Evolutionary conservation across 2,888 invertebrate species (phyloP).

Genomic region (Apotomis turbidana): DNA sequence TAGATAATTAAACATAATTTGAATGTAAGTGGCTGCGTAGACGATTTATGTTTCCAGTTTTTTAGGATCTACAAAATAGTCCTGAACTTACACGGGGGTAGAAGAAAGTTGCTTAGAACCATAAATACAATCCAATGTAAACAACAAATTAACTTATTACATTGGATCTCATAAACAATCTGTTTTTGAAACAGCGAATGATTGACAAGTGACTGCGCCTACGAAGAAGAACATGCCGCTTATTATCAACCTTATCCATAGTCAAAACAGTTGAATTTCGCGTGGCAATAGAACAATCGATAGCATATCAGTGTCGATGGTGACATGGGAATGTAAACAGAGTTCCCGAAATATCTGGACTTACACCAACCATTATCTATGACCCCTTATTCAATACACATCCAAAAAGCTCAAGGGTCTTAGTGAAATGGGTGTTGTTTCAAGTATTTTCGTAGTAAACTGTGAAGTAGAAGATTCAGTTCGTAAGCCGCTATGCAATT

Average conservation of each 20-base stretch:
- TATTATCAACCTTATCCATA: slow-evolving; percentile 24
- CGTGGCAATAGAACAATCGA: slow-evolving; percentile 20
- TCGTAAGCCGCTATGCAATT: slow-evolving; percentile 28
- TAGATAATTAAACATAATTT: background rate
- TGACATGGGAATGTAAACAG: slow-evolving; percentile 80
- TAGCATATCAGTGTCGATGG: slow-evolving; percentile 49
- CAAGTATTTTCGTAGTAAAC: slow-evolving; percentile 53
- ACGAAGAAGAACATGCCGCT: slow-evolving; percentile 42
- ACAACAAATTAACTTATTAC: slow-evolving; percentile 41
- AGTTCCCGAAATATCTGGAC: slow-evolving; percentile 47
- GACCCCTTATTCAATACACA: background rate
- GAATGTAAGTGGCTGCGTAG: background rate
- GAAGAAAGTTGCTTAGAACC: slow-evolving; percentile 11
- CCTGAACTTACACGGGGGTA: background rate
- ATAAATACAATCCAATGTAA: slow-evolving; percentile 30
- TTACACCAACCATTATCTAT: slow-evolving; percentile 10
- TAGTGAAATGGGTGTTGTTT: slow-evolving; percentile 50
- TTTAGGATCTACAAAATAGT: background rate
- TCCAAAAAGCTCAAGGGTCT: background rate
- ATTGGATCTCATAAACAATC: slow-evolving; percentile 36
- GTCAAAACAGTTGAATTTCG: slow-evolving; percentile 5
- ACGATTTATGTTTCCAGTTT: background rate
- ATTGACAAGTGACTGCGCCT: slow-evolving; percentile 65
- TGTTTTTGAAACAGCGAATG: slow-evolving; percentile 49
- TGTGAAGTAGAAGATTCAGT: slow-evolving; percentile 26